Percentiles rank a stretch among this genome's conserved stretches.
Evolutionary conservation across 2,113 vertebrate genomes (phyloP).

Genomic region (Bungarus multicinctus): DNA sequence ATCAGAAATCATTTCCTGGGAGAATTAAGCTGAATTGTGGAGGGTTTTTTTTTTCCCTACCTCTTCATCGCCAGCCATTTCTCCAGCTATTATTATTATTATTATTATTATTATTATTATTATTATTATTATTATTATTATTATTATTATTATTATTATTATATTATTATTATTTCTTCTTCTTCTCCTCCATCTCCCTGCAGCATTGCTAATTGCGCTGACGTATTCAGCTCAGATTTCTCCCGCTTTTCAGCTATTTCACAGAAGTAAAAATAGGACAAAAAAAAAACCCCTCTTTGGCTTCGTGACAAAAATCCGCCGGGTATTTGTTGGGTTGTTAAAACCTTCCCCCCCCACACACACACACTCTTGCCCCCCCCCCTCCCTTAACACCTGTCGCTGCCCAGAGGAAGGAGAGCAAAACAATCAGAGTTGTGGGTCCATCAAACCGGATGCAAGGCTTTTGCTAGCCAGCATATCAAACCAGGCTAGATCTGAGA

Average conservation of each 20-base stretch:
- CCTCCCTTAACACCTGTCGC: not conserved
- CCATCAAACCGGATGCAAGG: not conserved
- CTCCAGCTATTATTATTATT: no score
- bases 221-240: not conserved
- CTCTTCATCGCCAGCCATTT: no score
- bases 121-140: no score
- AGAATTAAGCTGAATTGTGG: no score
- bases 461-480: not conserved
- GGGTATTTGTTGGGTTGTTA: not conserved
- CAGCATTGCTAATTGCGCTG: not conserved
- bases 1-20: not conserved
- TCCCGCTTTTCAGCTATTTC: not conserved
- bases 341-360: not conserved
- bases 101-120: no score
- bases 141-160: no score
- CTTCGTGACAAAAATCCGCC: not conserved
- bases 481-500: not conserved
- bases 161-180: no score
- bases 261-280: not conserved
- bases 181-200: not conserved
- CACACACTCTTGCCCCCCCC: no score
- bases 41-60: no score
- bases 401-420: not conserved
- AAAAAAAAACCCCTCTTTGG: not conserved
- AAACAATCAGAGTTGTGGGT: not conserved